Percentiles rank a stretch among this genome's conserved stretches.
Evolutionary conservation across 2,113 vertebrate species (phyloP).

Genomic region (Orientallactaga bullata): DNA sequence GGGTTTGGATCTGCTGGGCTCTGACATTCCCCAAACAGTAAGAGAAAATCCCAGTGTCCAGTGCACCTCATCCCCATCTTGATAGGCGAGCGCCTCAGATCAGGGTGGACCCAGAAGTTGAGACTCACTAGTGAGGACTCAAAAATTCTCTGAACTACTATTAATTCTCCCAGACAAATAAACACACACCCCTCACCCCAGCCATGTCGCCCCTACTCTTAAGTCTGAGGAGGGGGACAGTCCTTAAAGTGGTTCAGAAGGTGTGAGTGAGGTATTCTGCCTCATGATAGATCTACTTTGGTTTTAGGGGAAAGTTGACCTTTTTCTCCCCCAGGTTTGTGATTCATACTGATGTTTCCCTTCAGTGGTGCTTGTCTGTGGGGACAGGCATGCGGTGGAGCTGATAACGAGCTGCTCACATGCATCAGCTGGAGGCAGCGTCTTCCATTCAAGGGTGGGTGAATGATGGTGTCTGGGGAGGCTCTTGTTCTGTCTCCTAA

Average conservation of each 20-base stretch:
- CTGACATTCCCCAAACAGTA: background rate
- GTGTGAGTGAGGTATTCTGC: background rate
- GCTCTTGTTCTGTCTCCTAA: background rate
- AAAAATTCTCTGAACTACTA: background rate
- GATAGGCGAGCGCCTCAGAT: no score
- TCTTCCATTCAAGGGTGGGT: background rate
- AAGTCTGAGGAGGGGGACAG: background rate
- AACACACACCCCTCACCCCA: accelerated
- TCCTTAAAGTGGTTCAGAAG: background rate
- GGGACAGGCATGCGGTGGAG: background rate
- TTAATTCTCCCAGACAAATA: background rate
- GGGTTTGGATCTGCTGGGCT: background rate
- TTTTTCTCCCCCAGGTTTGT: background rate
- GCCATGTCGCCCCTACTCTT: accelerated
- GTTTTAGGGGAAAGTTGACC: background rate
- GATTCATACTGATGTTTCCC: background rate
- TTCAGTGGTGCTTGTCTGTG: background rate
- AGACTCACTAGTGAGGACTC: background rate
- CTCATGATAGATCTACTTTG: background rate
- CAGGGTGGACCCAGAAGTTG: background rate
- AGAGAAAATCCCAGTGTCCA: background rate
- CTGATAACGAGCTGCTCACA: background rate
- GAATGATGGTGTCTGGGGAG: background rate
- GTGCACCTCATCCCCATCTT: accelerated
- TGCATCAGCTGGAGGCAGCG: no score